These are phyloP conservation scores for Chrysotoxum bicinctum DNA, from an alignment of 2,888 invertebrate species.

Conservation along the genomic window DNA sequence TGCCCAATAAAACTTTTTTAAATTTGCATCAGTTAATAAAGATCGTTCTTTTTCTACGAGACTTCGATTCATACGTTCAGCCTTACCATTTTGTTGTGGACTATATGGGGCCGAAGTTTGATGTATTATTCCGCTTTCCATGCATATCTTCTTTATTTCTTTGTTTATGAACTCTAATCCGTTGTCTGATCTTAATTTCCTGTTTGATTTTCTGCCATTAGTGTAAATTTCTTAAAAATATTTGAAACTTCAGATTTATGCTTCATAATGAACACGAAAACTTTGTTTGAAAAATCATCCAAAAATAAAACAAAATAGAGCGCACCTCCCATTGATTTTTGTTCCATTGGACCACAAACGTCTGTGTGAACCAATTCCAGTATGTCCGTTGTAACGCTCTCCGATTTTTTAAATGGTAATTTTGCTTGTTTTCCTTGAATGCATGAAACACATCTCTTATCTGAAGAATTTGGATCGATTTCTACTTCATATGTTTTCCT, in stretches of 20 bases:
- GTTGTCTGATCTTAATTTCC: constrained; percentile 14
- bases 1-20: neutral
- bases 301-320: neutral
- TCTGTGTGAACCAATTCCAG: too few relatives aligned
- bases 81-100: neutral
- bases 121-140: neutral
- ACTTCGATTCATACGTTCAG: neutral
- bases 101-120: constrained; percentile 6
- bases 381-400: neutral
- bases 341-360: too few relatives aligned
- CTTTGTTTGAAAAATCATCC: constrained; percentile 9
- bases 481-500: too few relatives aligned
- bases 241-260: constrained; percentile 4
- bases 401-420: neutral
- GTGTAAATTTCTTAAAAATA: too few relatives aligned
- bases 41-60: neutral
- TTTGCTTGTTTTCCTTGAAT: too few relatives aligned
- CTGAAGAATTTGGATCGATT: too few relatives aligned
- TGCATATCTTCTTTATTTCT: neutral
- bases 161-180: constrained; percentile 1
- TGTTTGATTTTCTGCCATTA: too few relatives aligned
- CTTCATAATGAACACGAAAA: constrained; percentile 6
- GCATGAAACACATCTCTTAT: too few relatives aligned
- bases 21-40: constrained; percentile 4
- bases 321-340: too few relatives aligned